Percentiles rank a stretch among this genome's conserved stretches.
Conservation (phyloP, 2,888 invertebrate species). For the Zaprionus lineosus region DNA sequence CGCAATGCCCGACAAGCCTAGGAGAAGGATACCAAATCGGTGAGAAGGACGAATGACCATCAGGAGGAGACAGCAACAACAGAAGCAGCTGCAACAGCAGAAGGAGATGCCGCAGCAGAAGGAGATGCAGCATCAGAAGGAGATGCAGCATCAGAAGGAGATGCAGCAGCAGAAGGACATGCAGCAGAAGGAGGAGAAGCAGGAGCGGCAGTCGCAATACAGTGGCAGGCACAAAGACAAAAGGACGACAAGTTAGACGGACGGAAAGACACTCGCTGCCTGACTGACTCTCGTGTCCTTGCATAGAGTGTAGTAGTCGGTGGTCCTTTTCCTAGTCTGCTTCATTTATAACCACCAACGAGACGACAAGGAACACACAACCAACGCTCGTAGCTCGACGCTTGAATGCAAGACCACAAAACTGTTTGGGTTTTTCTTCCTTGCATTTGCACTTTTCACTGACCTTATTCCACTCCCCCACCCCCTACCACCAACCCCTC, state of each 20-base stretch:
- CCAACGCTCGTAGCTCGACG: too few relatives aligned
- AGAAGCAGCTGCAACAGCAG: conserved; percentile 4
- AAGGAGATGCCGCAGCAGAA: too few relatives aligned
- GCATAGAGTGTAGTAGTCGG: too few relatives aligned
- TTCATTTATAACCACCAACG: conserved; percentile 59
- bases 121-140: too few relatives aligned
- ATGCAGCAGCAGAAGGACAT: too few relatives aligned
- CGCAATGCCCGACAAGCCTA: conserved; percentile 61
- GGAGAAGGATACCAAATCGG: conserved; percentile 54
- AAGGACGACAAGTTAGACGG: background rate
- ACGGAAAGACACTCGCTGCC: background rate
- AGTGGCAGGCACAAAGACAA: too few relatives aligned
- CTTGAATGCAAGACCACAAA: conserved; percentile 71
- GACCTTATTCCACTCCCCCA: conserved; percentile 9
- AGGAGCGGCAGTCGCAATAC: too few relatives aligned
- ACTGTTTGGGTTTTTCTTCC: conserved; percentile 66
- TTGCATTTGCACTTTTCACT: conserved; percentile 56
- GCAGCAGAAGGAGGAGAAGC: too few relatives aligned
- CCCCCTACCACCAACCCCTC: conserved; percentile 4
- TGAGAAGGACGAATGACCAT: conserved; percentile 50
- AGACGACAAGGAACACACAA: conserved; percentile 60
- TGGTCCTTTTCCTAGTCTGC: conserved; percentile 43
- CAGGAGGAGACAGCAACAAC: conserved; percentile 22
- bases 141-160: too few relatives aligned
- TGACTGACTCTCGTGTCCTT: conserved; percentile 12